These are phyloP conservation scores for Struthio camelus DNA, from an alignment of 2,113 vertebrate species.

Conservation along the genomic window DNA sequence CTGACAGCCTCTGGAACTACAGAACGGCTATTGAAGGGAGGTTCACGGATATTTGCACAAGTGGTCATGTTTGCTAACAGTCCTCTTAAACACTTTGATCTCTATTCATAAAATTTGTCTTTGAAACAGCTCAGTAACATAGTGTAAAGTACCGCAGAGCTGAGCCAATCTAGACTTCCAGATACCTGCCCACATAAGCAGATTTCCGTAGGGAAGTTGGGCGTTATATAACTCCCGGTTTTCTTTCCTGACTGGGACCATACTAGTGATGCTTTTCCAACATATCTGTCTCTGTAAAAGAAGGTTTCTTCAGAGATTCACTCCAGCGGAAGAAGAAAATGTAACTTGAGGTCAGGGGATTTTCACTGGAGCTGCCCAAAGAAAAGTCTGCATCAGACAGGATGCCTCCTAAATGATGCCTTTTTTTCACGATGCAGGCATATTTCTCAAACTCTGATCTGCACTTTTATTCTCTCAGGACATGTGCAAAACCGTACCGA, in stretches of 20 bases:
- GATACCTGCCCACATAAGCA: conserved; percentile 3
- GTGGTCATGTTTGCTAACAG: conserved; percentile 70
- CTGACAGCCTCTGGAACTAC: conserved; percentile 67
- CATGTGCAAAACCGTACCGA: neutral
- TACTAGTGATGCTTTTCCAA: neutral
- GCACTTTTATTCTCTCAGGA: neutral
- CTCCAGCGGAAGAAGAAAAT: neutral
- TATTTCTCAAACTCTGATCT: neutral
- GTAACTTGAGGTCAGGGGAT: neutral
- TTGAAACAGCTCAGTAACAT: conserved; percentile 65
- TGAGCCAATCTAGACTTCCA: conserved; percentile 33
- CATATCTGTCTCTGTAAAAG: neutral
- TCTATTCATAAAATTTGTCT: conserved; percentile 55
- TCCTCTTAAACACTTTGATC: conserved; percentile 63
- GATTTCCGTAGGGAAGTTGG: neutral
- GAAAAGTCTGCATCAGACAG: neutral
- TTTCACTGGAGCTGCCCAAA: neutral
- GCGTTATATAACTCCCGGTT: neutral
- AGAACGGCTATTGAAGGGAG: conserved; percentile 36
- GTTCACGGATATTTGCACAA: conserved; percentile 72
- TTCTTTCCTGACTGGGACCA: neutral
- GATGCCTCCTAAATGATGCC: neutral
- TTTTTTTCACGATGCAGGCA: neutral
- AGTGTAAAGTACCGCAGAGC: conserved; percentile 55
- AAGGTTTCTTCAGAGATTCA: neutral